Percentiles rank a stretch among this genome's conserved stretches.
Conservation (phyloP, 2,113 vertebrate species). For the Chrysochloris asiatica region DNA sequence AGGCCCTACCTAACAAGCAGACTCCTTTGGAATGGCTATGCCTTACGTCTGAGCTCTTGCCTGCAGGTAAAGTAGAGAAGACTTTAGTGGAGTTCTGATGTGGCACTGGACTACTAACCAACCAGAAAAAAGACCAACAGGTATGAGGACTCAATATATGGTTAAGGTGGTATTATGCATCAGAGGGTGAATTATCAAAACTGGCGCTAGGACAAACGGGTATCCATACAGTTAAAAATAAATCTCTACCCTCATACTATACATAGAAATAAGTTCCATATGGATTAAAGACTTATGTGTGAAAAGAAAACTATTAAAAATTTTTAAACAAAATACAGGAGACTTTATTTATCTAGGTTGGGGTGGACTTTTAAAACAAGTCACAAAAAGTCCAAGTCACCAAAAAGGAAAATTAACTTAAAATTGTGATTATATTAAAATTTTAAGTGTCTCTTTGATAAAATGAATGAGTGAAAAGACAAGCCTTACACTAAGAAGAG, state of each 20-base stretch:
- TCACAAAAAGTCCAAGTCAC: neutral
- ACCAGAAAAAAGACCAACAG: neutral
- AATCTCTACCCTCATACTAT: neutral
- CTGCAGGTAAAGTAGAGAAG: neutral
- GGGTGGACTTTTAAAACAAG: neutral
- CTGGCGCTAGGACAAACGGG: neutral
- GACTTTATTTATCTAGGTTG: neutral
- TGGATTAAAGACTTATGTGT: neutral
- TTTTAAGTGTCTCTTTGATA: neutral
- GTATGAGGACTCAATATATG: neutral
- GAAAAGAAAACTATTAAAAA: neutral
- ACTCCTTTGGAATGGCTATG: neutral
- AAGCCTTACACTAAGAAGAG: no score
- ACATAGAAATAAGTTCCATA: neutral
- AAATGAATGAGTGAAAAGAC: neutral
- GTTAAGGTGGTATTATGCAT: neutral
- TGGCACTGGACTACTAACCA: neutral
- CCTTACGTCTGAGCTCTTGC: neutral
- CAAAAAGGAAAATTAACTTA: neutral
- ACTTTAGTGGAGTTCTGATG: neutral
- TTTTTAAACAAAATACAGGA: neutral
- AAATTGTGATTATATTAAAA: slow-evolving; percentile 17
- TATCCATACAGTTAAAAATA: neutral
- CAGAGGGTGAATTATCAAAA: neutral
- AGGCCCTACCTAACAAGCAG: neutral